A percentile compares a stretch with the other conserved stretches of the same genome.
Evolutionary conservation across 53 echinoderm and acorn worm genomes (phyloP).

Genomic region (Zoroaster sp.): DNA sequence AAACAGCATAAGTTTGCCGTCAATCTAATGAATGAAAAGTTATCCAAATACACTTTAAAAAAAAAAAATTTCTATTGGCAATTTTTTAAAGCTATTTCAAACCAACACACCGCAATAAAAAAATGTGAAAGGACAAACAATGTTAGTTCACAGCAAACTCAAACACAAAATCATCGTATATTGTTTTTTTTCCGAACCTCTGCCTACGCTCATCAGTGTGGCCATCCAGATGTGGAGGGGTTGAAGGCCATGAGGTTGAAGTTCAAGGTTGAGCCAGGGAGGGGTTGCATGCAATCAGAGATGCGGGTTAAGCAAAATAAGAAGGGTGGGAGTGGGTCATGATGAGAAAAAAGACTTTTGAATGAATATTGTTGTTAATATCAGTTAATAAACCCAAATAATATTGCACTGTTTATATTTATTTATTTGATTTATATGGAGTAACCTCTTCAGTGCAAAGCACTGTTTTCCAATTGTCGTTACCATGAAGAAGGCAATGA

Average conservation of each 20-base stretch:
- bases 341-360: no score
- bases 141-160: neutral
- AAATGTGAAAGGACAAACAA: neutral
- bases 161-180: neutral
- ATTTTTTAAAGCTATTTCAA: no score
- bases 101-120: neutral
- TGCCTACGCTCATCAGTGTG: conserved; percentile 11
- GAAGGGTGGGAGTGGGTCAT: neutral
- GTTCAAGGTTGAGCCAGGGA: conserved; percentile 9
- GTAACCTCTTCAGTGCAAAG: no score
- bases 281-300: conserved; percentile 5
- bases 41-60: neutral
- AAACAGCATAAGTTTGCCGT: no score
- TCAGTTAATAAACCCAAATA: no score
- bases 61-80: no score
- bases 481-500: no score
- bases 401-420: no score
- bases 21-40: neutral
- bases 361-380: no score
- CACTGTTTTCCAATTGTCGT: no score
- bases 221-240: neutral
- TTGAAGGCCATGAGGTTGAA: conserved; percentile 32
- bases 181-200: conserved; percentile 17
- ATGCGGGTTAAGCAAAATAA: neutral
- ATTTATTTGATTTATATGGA: no score